Conservation (phyloP, 2,797 vertebrate genomes). For the Furcifer pardalis region DNA sequence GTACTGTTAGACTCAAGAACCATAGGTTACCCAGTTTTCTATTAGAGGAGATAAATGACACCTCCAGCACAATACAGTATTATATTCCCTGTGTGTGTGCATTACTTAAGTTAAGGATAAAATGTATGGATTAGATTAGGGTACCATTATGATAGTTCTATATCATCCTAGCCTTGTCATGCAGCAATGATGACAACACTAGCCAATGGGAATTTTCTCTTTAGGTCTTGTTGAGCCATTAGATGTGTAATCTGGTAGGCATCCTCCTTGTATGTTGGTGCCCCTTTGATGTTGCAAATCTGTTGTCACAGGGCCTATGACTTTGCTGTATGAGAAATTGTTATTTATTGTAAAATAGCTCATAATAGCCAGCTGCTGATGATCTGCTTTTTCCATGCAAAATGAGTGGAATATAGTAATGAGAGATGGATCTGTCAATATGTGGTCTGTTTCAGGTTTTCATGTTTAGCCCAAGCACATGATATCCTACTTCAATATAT, state of each 20-base stretch:
- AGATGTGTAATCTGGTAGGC: neutral
- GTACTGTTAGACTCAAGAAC: neutral
- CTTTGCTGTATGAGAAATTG: neutral
- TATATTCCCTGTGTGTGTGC: neutral
- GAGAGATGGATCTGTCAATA: neutral
- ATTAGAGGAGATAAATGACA: neutral
- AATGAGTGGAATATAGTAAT: neutral
- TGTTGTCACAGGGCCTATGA: no score
- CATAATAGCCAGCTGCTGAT: neutral
- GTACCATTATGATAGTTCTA: neutral
- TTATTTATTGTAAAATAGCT: no score
- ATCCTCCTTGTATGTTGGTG: neutral
- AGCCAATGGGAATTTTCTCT: neutral
- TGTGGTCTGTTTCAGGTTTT: neutral
- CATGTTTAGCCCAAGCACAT: neutral
- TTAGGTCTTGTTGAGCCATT: neutral
- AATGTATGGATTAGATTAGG: neutral
- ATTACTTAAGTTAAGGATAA: neutral
- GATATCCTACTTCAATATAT: neutral
- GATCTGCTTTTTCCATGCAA: neutral
- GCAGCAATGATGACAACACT: neutral
- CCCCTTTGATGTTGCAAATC: neutral
- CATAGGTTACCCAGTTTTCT: neutral
- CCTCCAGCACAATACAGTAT: neutral
- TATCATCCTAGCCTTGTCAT: neutral